Evolutionary conservation across 2,113 vertebrate genomes (phyloP).

Genomic region (Machaerirhynchus nigripectus): DNA sequence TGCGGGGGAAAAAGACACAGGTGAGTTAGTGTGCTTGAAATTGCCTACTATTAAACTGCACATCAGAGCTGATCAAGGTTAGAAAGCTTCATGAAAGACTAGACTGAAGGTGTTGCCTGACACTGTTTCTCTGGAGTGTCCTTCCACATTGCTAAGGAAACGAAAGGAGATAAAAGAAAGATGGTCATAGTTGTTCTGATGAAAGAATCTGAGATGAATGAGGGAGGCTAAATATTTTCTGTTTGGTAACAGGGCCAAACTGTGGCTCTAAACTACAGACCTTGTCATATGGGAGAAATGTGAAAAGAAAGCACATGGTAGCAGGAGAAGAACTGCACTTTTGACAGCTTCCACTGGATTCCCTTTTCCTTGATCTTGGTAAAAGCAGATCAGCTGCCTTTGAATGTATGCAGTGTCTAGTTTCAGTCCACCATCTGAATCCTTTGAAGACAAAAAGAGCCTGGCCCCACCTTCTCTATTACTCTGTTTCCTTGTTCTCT

Average conservation of each 20-base stretch:
- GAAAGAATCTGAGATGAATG: background rate
- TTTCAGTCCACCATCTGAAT: background rate
- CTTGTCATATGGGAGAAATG: background rate
- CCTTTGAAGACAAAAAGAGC: background rate
- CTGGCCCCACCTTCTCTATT: background rate
- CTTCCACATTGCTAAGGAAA: constrained; percentile 50
- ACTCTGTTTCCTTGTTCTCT: background rate
- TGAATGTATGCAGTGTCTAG: background rate
- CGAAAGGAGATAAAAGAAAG: background rate
- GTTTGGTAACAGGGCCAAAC: background rate
- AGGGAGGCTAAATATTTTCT: constrained; percentile 10
- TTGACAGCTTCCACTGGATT: background rate
- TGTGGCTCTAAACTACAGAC: background rate
- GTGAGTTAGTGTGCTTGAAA: background rate
- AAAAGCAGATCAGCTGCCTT: background rate
- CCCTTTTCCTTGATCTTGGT: background rate
- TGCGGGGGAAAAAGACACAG: background rate
- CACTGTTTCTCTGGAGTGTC: background rate
- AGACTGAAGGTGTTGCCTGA: background rate
- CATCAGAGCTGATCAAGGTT: background rate
- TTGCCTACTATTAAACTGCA: background rate
- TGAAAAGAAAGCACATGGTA: background rate
- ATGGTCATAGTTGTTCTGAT: background rate
- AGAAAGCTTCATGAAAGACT: constrained; percentile 2
- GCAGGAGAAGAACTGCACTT: background rate